Evolutionary conservation across 2,888 invertebrate genomes (phyloP), one percentile per base, ranked within the genome.

Genomic region (Ellobium chinense): DNA sequence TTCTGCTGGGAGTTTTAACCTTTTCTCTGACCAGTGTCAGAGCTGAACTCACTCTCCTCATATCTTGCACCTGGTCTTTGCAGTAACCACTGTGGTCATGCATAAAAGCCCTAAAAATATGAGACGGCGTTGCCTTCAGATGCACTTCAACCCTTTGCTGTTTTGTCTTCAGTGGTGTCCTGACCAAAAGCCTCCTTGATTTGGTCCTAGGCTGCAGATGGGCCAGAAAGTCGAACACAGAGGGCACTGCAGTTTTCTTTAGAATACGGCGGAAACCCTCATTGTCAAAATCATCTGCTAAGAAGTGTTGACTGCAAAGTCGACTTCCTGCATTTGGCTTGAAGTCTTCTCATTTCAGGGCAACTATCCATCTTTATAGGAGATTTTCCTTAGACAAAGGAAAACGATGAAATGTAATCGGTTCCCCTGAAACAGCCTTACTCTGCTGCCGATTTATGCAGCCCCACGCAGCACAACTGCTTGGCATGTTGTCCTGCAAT

Each of bases 201-300:
- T 60, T 60, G 27, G 60, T 24, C 60, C 21, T 60, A 60, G 60
- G 18, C 65, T 65, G 65, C 18, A 65, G 65, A 65, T 65, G 29
- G 27, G 34, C n/a, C 9, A 31, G 65, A 65, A 65, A 65, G 65
- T 27, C 31, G 27, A 65, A 65, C 18, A 65, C 31, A 34, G 65
- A 65, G 18, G 65, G 65, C 18, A 65, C 65, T 31, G 18, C 27
- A 9, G 18, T 18, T 65, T 31, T 24, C 27, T 65, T 65, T 31
- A 27, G 27, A 5, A 24, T 60, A n/a, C 60, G 60, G n/a, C n/a
- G 60, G 27, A 60, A 60, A 24, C 60, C 60, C 7, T n/a, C 27
- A 27, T 29, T 65, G 31, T 65, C 18, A 18, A 21, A 34, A 18
- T 65, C 65, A 31, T 31, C 18, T 9, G 29, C n/a, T 18, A 27